phyloP scores from a whole-genome alignment of 2,113 vertebrate species.

The Oophaga pumilio region DNA sequence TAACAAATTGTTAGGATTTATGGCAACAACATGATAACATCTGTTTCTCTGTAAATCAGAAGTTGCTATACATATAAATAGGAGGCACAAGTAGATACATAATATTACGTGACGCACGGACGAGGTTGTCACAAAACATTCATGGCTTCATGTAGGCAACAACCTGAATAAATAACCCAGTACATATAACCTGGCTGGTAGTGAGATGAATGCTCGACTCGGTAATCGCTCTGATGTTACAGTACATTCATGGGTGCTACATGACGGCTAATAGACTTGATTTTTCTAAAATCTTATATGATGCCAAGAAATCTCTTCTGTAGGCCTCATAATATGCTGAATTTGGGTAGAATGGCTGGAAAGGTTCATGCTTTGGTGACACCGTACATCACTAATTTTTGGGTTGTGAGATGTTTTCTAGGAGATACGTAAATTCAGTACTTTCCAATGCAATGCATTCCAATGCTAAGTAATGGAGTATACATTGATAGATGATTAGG shows the following conservation, averaged over 20 bases:
- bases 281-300: no score
- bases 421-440: no score
- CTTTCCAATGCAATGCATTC: background rate
- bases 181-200: background rate
- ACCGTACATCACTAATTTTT: no score
- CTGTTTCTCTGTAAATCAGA: background rate
- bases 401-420: no score
- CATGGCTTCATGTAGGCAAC: background rate
- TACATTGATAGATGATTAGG: background rate
- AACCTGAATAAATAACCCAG: background rate
- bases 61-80: background rate
- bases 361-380: no score
- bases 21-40: background rate
- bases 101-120: background rate
- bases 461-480: background rate
- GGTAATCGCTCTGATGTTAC: background rate
- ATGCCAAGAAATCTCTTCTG: no score
- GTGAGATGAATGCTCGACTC: background rate
- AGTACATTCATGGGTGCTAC: no score
- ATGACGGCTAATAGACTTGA: no score
- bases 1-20: background rate
- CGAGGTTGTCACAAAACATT: background rate
- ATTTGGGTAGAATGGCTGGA: no score
- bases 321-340: no score
- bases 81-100: background rate